Base-by-base conservation (phyloP, 2,888 invertebrate species). In the Vanessa cardui region DNA sequence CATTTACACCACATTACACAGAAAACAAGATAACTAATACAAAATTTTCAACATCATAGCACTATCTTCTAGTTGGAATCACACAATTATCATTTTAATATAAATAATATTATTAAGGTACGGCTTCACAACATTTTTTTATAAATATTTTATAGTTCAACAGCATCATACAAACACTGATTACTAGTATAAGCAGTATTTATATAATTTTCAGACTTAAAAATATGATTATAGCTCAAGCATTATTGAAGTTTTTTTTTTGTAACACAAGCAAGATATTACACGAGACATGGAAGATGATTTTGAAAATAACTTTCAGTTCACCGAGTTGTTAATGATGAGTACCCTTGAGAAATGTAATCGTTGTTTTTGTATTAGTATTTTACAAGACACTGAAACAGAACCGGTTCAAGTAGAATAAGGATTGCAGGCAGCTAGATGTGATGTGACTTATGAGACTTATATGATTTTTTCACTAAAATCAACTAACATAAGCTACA, bases 401-500 rank as follows among this genome's bases (percentile, higher is more conserved):
- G 7, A 31, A 54, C 16, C 21, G 21, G 12, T 21, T 52, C 26
- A 15, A 52, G 26, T 26, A 7, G 31, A 33, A n/a, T 54, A 16
- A 18, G 9, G 16, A 33, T 12, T 56, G 39, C 18, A 39, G 33
- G 59, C 59, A 62, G 64, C 68, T 60, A 67, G 63, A 64, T 67
- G 78, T 72, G 73, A 59, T 63, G 58, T 62, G 69, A 60, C 72
- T 56, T 61, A n/a, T 62, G 64, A 69, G 80, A 79, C 80, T 83
- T 82, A 81, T 78, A 81, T 78, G 77, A 80, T 81, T 77, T 66
- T 62, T 56, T 73, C 74, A 69, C 74, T 75, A 75, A 79, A 76
- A 83, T 81, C 79, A 83, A 85, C 83, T 82, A 83, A 80, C 77
- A 76, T 76, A 80, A 71, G 76, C 81, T 81, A 84, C 78, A 81